These are phyloP conservation scores for Anguilla anguilla DNA, from an alignment of 2,797 vertebrate species.

Conservation along the genomic window DNA sequence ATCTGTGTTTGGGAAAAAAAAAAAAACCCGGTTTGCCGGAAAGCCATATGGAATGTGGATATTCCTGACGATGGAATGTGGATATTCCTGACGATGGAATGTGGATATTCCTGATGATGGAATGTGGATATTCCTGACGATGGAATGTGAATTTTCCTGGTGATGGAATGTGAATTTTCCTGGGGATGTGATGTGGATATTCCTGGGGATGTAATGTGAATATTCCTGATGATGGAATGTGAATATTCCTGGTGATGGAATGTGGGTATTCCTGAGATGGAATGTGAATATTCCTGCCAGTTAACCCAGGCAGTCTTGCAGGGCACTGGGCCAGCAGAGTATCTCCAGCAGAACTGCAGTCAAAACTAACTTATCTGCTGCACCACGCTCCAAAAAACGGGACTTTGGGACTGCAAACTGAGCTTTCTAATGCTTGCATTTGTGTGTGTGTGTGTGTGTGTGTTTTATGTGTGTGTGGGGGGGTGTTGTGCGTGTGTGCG, in stretches of 20 bases:
- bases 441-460: too few relatives aligned
- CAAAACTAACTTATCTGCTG: neutral
- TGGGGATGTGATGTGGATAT: neutral
- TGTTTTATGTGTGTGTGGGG: neutral
- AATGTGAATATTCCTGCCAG: too few relatives aligned
- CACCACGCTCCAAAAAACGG: neutral
- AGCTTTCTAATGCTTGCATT: too few relatives aligned
- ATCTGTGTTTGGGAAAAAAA: neutral
- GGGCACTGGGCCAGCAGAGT: neutral
- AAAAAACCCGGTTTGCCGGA: neutral
- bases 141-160: too few relatives aligned
- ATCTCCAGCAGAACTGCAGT: neutral
- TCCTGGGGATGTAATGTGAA: neutral
- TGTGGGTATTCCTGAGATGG: too few relatives aligned
- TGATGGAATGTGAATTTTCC: too few relatives aligned
- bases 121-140: too few relatives aligned
- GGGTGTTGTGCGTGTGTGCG: neutral
- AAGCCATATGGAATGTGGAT: neutral
- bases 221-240: neutral
- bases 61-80: neutral
- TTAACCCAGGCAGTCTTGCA: neutral
- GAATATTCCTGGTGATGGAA: too few relatives aligned
- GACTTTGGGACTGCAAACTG: neutral
- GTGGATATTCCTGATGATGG: too few relatives aligned
- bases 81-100: too few relatives aligned